These are phyloP conservation scores for Chironomus tepperi DNA, from an alignment of 1,140 invertebrate species.

Conservation along the genomic window DNA sequence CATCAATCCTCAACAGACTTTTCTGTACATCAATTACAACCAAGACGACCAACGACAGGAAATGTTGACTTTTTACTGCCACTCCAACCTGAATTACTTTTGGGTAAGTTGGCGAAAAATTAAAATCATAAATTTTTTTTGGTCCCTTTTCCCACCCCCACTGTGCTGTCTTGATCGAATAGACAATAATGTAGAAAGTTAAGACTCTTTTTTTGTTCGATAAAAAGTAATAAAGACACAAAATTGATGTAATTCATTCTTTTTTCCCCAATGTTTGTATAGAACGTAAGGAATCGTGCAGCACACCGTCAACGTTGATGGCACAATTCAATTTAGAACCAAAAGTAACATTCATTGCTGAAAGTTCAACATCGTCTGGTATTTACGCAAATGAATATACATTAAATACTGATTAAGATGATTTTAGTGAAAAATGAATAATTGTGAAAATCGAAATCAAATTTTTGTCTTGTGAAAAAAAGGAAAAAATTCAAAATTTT, in stretches of 20 bases:
- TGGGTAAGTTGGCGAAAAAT: constrained; percentile 34
- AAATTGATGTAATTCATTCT: neutral
- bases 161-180: neutral
- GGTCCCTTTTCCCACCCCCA: too few species aligned
- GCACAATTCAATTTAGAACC: constrained; percentile 15
- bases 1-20: neutral
- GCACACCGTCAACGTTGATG: neutral
- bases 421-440: too few species aligned
- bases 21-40: constrained; percentile 41
- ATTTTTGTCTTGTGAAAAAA: too few species aligned
- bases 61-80: constrained; percentile 52
- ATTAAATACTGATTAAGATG: constrained; percentile 5
- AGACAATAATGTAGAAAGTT: too few species aligned
- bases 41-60: constrained; percentile 55
- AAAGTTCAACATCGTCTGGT: constrained; percentile 9
- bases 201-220: too few species aligned
- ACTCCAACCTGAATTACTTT: constrained; percentile 52
- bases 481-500: too few species aligned
- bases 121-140: neutral
- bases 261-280: neutral
- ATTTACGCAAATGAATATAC: neutral
- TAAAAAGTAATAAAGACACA: neutral
- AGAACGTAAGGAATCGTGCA: neutral
- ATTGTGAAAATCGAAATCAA: too few species aligned
- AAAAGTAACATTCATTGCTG: constrained; percentile 11